Evolutionary conservation across 2,888 invertebrate genomes (phyloP), one percentile per base, ranked within the genome.

Genomic region (Neoascia interrupta): DNA sequence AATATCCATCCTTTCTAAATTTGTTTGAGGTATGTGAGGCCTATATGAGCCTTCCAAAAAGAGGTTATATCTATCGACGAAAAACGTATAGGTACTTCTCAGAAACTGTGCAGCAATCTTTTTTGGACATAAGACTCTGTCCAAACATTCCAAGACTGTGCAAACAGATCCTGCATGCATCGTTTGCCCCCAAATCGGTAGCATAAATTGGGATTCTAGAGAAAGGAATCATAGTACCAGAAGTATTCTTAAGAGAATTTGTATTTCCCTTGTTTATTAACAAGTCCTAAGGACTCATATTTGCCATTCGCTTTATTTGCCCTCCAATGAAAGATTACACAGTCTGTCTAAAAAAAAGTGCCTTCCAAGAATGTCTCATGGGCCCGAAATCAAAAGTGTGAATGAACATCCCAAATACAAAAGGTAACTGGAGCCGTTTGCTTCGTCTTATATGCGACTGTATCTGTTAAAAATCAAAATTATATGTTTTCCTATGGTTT

Each of bases 241-340:
- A 8, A 36, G 11, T 37, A 26, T 13, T 16, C 3, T 23, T 10
- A 19, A 1, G 10, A 5, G 37, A 54, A 51, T 18, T n/a, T 21
- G 1, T 54, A 18, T 45, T 61, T 47, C 31, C 16, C 47, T 54
- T 31, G 45, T 47, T 34, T 34, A 37, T 26, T 36, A 61, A 69
- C 66, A 68, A 68, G 39, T 13, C 47, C 31, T 34, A 19, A 69
- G 47, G 70, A 54, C 70, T 72, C 72, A 64, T 72, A 56, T 72
- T 56, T 45, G 13, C 41, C 26, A 54, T 53, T 41, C 41, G 47
- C 37, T 43, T n/a, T 53, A 21, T 61, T 36, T 63, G 28, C 16
- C 2, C 16, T 31, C 37, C 13, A 6, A 6, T 18, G 45, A 64
- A 49, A 34, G 56, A 49, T 63, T 41, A 13, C 49, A 63, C 41